Base-by-base conservation (phyloP, 1,140 invertebrate species). In the Dendrolimus punctatus region DNA sequence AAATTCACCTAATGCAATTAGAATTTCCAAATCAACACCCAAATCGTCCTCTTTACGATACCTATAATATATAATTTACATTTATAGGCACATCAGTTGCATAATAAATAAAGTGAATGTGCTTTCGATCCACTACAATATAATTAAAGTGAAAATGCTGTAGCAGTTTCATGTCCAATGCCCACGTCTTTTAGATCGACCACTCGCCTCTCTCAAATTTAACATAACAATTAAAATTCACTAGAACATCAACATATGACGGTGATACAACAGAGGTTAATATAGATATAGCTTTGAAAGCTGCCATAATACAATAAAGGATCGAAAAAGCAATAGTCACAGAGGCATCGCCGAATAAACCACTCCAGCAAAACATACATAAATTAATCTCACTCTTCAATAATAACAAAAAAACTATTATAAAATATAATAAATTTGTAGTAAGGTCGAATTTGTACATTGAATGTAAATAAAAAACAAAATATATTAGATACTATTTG, bases 31-130 rank as follows among this genome's bases (percentile, higher is more conserved):
- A 62, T 55, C 62, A 68, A 79, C 76, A 71, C 68, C 73, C 73
- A 78, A 65, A 66, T 68, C 66, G 66, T 81, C 74, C 74, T 23
- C 23, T 76, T 76, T 79, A 80, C 69, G 56, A 77, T 71, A 76
- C 80, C 77, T 86, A 84, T 23, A 23, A 23, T 75, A 69, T 71
- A 77, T 84, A 86, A 71, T 84, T 83, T 83, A 83, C 73, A 84
- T 81, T 80, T 81, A 83, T 84, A 86, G 83, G 83, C 83, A 86
- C 83, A 84, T 83, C 79, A 84, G 83, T 84, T 83, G 81, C 70
- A 80, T 71, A 82, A 81, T 77, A 83, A 82, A 80, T 70, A 72
- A 84, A 81, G 75, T 80, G 67, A 80, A 73, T 70, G 74, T 80
- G 78, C 74, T 73, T 77, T 72, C 71, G 71, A 83, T 83, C 72